Conservation (phyloP, 1,140 invertebrate species). For the Reticulitermes speratus region DNA sequence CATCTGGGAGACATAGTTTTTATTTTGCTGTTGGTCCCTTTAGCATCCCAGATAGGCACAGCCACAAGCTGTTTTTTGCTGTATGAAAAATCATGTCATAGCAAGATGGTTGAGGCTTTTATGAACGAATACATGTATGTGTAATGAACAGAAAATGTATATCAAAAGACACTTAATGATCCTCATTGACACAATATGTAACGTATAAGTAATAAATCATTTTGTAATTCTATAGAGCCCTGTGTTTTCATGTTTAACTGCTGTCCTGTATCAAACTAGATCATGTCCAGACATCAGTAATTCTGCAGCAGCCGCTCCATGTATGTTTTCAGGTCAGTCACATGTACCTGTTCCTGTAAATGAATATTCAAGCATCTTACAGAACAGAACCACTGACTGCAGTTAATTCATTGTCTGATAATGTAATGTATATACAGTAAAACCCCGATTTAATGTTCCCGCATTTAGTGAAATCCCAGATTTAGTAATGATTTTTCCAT, state of each 20-base stretch:
- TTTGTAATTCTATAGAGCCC: not conserved
- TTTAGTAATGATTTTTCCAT: no score
- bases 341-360: conserved; percentile 54
- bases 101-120: not conserved
- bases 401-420: no score
- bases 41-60: not conserved
- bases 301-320: conserved; percentile 44
- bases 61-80: no score
- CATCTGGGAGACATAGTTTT: not conserved
- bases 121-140: not conserved
- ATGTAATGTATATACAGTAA: no score
- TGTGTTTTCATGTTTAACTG: not conserved
- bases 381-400: not conserved
- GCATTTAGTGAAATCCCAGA: no score
- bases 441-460: no score
- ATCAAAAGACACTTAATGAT: not conserved
- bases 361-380: not conserved
- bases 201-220: not conserved
- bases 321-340: conserved; percentile 50
- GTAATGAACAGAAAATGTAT: not conserved
- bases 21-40: not conserved
- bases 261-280: not conserved
- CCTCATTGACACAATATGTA: not conserved
- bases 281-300: conserved; percentile 23
- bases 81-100: not conserved